phyloP scores from a whole-genome alignment of 2,888 invertebrate genomes.

The Laspeyria flexula region DNA sequence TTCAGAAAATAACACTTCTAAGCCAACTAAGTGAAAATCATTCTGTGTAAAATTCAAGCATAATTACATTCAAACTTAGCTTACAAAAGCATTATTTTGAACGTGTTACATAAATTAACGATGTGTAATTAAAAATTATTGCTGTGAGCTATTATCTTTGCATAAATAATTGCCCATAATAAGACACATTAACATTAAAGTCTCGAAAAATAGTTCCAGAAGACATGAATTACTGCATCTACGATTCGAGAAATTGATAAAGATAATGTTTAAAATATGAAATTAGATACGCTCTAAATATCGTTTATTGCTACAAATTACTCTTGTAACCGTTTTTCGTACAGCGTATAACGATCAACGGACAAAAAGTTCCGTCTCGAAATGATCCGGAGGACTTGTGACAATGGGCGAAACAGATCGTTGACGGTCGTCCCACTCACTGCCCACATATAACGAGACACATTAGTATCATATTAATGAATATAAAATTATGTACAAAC shows the following conservation, averaged over 20 bases:
- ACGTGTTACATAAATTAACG: constrained; percentile 52
- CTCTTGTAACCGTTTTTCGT: constrained; percentile 59
- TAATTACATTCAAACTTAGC: constrained; percentile 36
- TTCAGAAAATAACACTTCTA: constrained; percentile 5
- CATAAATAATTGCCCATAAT: constrained; percentile 51
- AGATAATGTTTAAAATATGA: constrained; percentile 56
- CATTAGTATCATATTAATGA: constrained; percentile 80
- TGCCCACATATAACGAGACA: constrained; percentile 70
- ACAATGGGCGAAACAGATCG: constrained; percentile 61
- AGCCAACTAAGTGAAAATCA: constrained; percentile 18
- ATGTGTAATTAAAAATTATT: constrained; percentile 51
- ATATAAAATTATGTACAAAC: constrained; percentile 80
- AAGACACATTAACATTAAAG: constrained; percentile 45
- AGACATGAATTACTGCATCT: constrained; percentile 51
- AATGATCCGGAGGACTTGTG: constrained; percentile 36
- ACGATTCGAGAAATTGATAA: constrained; percentile 59
- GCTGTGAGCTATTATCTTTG: constrained; percentile 51
- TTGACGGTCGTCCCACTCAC: constrained; percentile 64
- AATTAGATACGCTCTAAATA: constrained; percentile 67
- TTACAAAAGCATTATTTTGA: constrained; percentile 38
- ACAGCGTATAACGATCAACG: constrained; percentile 37
- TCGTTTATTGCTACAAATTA: constrained; percentile 61
- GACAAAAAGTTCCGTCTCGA: constrained; percentile 44
- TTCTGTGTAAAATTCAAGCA: constrained; percentile 27
- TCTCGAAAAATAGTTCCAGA: constrained; percentile 41